Percentiles rank a stretch among this genome's conserved stretches.
These are phyloP conservation scores for Aspidiotus destructor DNA, from an alignment of 2,888 invertebrate genomes.

Conservation along the genomic window DNA sequence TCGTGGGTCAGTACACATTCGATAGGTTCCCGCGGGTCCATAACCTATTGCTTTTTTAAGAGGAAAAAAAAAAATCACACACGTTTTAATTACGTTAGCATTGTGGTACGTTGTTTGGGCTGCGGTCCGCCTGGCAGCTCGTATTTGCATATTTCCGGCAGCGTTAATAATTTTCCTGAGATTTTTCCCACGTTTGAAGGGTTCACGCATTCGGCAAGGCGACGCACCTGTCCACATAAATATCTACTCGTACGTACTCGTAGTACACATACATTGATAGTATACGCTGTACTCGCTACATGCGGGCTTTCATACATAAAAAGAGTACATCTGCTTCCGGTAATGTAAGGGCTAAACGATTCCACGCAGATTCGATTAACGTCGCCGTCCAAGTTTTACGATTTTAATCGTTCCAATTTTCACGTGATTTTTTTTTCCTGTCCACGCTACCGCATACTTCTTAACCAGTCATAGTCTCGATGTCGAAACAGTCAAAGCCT, in stretches of 20 bases:
- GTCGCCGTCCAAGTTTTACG: background rate
- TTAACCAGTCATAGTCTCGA: too few relatives aligned
- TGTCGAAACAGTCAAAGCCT: too few relatives aligned
- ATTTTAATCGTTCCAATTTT: slow-evolving; percentile 6
- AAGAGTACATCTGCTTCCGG: slow-evolving; percentile 15
- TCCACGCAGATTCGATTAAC: background rate
- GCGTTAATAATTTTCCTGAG: slow-evolving; percentile 22
- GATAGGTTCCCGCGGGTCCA: background rate
- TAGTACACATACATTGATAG: background rate
- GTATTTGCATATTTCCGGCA: slow-evolving; percentile 24
- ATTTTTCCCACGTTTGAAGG: slow-evolving; percentile 23
- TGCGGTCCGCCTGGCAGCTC: background rate
- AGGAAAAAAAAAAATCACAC: slow-evolving; percentile 5
- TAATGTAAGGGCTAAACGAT: slow-evolving; percentile 8
- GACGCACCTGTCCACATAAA: slow-evolving; percentile 16
- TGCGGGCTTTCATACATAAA: background rate
- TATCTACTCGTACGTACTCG: background rate
- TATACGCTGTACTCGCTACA: background rate
- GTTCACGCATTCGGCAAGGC: slow-evolving; percentile 7
- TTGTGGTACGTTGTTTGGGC: slow-evolving; percentile 3
- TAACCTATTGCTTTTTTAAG: background rate
- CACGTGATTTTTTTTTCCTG: slow-evolving; percentile 5
- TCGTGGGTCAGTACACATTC: background rate
- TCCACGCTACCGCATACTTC: background rate
- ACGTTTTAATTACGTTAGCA: background rate